Conservation (phyloP, 2,113 vertebrate genomes). For the Ctenodactylus gundi region DNA sequence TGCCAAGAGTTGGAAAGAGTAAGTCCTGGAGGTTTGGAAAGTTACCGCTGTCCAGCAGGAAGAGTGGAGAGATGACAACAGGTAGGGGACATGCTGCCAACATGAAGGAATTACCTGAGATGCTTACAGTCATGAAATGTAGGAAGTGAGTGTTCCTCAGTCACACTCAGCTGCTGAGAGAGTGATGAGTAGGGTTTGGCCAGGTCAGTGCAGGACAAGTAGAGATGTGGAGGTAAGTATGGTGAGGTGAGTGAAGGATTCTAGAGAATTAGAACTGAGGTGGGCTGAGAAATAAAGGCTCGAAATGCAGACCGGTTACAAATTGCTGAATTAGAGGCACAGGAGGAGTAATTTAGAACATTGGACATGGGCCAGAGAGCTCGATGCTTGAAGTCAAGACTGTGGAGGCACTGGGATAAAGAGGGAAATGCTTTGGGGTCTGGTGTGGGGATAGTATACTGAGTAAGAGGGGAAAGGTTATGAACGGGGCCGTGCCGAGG, state of each 20-base stretch:
- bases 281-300: neutral
- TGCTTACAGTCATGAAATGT: neutral
- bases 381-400: neutral
- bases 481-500: neutral
- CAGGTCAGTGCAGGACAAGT: neutral
- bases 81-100: neutral
- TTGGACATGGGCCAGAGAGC: neutral
- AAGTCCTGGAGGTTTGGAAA: neutral
- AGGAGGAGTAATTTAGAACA: neutral
- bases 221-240: neutral
- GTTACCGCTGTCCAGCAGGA: neutral
- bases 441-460: too few species aligned
- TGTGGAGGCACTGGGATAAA: neutral
- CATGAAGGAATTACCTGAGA: neutral
- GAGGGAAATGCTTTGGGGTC: neutral
- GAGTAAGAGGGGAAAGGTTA: neutral
- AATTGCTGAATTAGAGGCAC: neutral
- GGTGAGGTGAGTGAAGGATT: neutral
- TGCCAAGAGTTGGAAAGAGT: neutral
- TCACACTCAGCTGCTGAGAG: neutral
- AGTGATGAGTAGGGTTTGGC: neutral
- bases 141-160: neutral
- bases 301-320: too few species aligned
- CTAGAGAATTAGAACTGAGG: neutral
- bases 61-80: neutral